Evolutionary conservation across 2,888 invertebrate genomes (phyloP).

Genomic region (Ormyrus rosae): DNA sequence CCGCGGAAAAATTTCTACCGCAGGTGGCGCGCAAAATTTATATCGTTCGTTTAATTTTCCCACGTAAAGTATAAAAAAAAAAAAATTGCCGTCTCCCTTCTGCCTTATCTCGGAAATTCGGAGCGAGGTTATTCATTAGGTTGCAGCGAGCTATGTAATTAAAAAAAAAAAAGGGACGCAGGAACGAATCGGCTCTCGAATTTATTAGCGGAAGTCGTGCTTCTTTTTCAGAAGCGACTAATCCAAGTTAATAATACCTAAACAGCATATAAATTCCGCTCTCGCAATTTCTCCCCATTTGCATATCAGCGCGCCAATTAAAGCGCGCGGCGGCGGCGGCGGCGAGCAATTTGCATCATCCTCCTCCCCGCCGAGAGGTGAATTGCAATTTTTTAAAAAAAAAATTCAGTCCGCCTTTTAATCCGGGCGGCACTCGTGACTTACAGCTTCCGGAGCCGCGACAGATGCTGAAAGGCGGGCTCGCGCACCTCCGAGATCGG

Average conservation of each 20-base stretch:
- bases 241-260: background rate
- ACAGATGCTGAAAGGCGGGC: slow-evolving; percentile 79
- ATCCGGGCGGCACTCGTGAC: slow-evolving; percentile 71
- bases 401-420: background rate
- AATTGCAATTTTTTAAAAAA: background rate
- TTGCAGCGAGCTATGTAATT: no score
- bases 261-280: background rate
- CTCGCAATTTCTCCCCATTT: background rate
- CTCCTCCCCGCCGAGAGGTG: background rate
- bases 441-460: slow-evolving; percentile 88
- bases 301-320: background rate
- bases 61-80: no score
- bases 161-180: no score
- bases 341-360: background rate
- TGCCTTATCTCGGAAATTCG: no score
- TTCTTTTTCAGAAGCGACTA: no score
- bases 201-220: no score
- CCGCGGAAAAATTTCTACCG: no score
- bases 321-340: background rate
- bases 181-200: no score
- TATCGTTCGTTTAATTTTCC: no score
- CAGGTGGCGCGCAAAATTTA: no score
- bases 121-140: no score
- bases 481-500: slow-evolving; percentile 69
- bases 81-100: no score